Base-by-base conservation (phyloP, 2,113 vertebrate species). In the Chionodraco myersi region DNA sequence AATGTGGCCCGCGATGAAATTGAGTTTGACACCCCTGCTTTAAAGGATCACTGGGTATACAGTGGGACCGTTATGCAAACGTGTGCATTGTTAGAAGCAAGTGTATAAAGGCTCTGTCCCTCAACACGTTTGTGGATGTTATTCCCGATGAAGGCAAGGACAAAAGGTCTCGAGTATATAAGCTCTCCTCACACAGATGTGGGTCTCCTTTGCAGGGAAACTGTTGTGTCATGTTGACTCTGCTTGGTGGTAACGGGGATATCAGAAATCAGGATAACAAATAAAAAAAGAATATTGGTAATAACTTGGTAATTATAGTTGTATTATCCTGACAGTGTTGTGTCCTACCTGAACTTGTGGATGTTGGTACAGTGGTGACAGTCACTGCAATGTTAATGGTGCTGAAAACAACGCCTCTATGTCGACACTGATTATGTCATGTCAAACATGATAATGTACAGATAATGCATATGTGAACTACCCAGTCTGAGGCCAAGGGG, bases 371-470 rank as follows among this genome's bases (percentile, higher is more conserved):
- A 60, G 64, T 77, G 83, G 79, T 79, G 76, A 77, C 44, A 67
- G 61, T 83, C 78, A 65, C 69, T 60, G 73, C 72, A 13, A 75
- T 75, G 84, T 81, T 78, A 82, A 87, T 89, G 89, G 89, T 94
- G 88, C 89, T 92, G 84, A 89, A 85, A 86, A 85, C 85, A 82
- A 80, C 10, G 56, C 86, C 71, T 83, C 66, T 57, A 12, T 56
- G 72, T 41, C 36, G 7, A 41, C 36, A 41, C 36, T 41, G 36
- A 41, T 41, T 41, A 41, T 41, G 75, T 90, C 90, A 72, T 6
- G 86, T 92, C 13, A 21, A 72, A 81, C 75, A 76, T 77, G 86
- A 84, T 62, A 75, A 88, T 88, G 86, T 92, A 88, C 82, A 90
- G 83, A 89, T 41, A 52, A 87, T 63, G 41, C 75, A 64, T 83